Percentiles rank a stretch among this genome's conserved stretches.
phyloP scores from a whole-genome alignment of 2,888 invertebrate species.

The Polietes domitor region DNA sequence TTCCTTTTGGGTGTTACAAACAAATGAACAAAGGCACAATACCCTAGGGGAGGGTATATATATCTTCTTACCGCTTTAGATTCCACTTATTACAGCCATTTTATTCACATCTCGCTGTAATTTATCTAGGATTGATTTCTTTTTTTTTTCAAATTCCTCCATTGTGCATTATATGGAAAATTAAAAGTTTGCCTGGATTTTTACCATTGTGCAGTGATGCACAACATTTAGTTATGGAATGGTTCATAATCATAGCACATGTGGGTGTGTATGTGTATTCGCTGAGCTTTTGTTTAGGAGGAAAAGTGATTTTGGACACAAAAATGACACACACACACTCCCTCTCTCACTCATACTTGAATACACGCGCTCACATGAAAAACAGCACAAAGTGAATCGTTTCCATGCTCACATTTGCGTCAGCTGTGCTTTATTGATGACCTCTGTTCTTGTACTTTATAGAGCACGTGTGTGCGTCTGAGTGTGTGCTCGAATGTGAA shows the following conservation, averaged over 20 bases:
- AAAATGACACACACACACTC: slow-evolving; percentile 24
- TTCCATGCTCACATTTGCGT: slow-evolving; percentile 58
- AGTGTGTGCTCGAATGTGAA: neutral
- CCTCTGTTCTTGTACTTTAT: slow-evolving; percentile 36
- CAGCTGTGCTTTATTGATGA: slow-evolving; percentile 66
- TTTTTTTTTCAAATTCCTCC: too few species aligned
- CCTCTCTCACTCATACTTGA: slow-evolving; percentile 1
- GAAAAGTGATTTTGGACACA: neutral
- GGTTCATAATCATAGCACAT: neutral
- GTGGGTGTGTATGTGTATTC: neutral
- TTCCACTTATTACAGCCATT: too few species aligned
- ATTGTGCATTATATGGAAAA: too few species aligned
- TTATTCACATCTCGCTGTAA: too few species aligned
- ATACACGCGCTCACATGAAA: neutral
- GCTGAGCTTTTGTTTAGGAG: neutral
- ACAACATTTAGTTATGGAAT: neutral
- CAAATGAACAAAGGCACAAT: too few species aligned
- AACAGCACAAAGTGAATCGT: slow-evolving; percentile 41
- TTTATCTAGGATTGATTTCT: too few species aligned
- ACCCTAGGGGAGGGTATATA: too few species aligned
- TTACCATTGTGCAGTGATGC: too few species aligned
- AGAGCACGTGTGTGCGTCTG: neutral
- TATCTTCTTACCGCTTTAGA: too few species aligned
- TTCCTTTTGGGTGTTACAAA: too few species aligned
- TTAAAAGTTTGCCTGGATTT: too few species aligned